Conservation (phyloP, 1,140 invertebrate species). For the Batillaria attramentaria region DNA sequence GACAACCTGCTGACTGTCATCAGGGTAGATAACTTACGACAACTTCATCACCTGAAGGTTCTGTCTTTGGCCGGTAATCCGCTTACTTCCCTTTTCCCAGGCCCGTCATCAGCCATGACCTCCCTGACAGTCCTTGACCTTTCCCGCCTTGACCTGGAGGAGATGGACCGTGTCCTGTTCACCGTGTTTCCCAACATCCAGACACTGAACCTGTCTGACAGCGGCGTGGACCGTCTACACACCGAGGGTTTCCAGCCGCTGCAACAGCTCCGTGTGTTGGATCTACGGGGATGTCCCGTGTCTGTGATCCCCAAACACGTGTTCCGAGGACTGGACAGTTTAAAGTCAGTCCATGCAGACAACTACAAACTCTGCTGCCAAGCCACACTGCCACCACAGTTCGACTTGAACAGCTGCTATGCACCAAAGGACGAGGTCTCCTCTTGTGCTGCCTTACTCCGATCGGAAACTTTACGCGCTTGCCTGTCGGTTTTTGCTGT, state of each 20-base stretch:
- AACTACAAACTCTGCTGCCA: slow-evolving; percentile 44
- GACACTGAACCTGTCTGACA: not conserved
- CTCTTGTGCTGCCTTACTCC: slow-evolving; percentile 45
- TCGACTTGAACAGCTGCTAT: slow-evolving; percentile 33
- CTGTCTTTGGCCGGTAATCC: not conserved
- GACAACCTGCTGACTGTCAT: not conserved
- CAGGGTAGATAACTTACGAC: not conserved
- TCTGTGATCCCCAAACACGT: slow-evolving; percentile 21
- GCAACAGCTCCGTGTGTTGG: slow-evolving; percentile 37
- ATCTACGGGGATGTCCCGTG: slow-evolving; percentile 31
- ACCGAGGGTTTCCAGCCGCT: too few relatives aligned
- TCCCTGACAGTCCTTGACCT: not conserved
- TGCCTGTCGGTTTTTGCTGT: slow-evolving; percentile 40
- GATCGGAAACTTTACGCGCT: slow-evolving; percentile 28
- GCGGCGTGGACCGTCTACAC: slow-evolving; percentile 43
- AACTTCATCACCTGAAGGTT: not conserved
- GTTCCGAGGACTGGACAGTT: slow-evolving; percentile 32
- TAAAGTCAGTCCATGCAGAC: slow-evolving; percentile 36
- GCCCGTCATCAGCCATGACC: too few relatives aligned
- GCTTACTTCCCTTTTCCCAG: not conserved
- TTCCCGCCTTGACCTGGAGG: not conserved
- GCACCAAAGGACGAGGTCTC: slow-evolving; percentile 42
- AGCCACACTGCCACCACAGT: not conserved
- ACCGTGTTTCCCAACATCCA: slow-evolving; percentile 38
- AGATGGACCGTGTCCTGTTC: slow-evolving; percentile 18